Evolutionary conservation across 2,888 invertebrate species (phyloP), one percentile per base, ranked within the genome.

Genomic region (Endomychus coccineus): DNA sequence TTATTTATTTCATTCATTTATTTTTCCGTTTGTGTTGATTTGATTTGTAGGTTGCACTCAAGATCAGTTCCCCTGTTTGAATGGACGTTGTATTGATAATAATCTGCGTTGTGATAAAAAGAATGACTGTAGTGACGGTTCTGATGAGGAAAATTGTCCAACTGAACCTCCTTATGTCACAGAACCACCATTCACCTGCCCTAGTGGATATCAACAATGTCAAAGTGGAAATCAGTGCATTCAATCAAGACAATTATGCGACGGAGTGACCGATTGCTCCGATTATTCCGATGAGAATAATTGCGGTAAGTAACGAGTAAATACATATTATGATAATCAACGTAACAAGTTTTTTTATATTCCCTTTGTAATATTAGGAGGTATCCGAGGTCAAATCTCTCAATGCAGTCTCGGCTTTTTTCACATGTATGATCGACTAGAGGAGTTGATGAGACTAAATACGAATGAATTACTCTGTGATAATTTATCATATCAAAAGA

Each of bases 271-370:
- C 51, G 82, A 85, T 69, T 85, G 84, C 62, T 66, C 50, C 40
- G 85, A 87, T 70, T 71, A 75, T 59, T 79, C 82, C 22, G 86
- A 87, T 62, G 86, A 86, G 68, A 71, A 74, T 15, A 52, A 58
- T 39, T 70, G 69, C 51, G 55, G 66, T 66, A 58, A 62, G 66
- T 62, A 15, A 3, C 16, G 7, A 24, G 30, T 34, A 36, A 19
- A 27, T 34, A 39, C 33, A 22, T n/a, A n/a, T n/a, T n/a, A n/a
- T n/a, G n/a, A n/a, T n/a, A n/a, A n/a, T n/a, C n/a, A n/a, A 19
- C 21, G 6, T 19, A 7, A 7, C 6, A 19, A 19, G 9, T 19
- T 19, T 19, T 6, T 19, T 7, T 19, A 19, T 7, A 6, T 9
- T 7, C n/a, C 21, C n/a, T n/a, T n/a, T n/a, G n/a, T n/a, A n/a